Percentiles rank a stretch among this genome's conserved stretches.
phyloP scores from a whole-genome alignment of 2,888 invertebrate species.

The Pimpla rufipes region DNA sequence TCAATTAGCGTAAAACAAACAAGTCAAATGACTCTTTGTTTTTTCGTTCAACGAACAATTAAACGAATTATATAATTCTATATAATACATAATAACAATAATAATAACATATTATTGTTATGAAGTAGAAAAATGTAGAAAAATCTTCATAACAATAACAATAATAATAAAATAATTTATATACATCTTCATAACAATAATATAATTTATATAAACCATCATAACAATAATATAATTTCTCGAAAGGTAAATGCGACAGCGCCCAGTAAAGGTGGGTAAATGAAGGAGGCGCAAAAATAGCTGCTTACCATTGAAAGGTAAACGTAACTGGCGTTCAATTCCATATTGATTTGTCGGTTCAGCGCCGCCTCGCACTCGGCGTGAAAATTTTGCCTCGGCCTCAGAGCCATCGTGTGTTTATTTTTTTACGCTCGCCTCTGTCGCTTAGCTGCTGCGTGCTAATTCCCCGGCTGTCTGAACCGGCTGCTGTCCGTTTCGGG shows the following conservation, averaged over 20 bases:
- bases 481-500: no score
- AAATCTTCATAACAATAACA: no score
- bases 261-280: background rate
- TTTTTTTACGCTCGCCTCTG: constrained; percentile 15
- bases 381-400: constrained; percentile 89
- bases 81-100: no score
- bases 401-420: constrained; percentile 81
- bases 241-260: background rate
- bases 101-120: no score
- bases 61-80: no score
- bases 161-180: no score
- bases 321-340: constrained; percentile 90
- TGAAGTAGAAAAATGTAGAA: no score
- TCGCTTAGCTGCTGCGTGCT: constrained; percentile 41
- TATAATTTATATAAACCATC: background rate
- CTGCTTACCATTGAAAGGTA: constrained; percentile 91
- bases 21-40: no score
- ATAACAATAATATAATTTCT: background rate
- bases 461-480: constrained; percentile 12
- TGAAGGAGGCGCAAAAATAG: no score
- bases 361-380: constrained; percentile 89
- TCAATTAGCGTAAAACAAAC: no score
- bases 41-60: no score
- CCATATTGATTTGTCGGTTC: constrained; percentile 91
- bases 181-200: background rate